Percentiles rank a stretch among this genome's conserved stretches.
These are phyloP conservation scores for Heliocidaris erythrogramma DNA, from an alignment of 35 echinoderm and acorn worm genomes.

Conservation along the genomic window DNA sequence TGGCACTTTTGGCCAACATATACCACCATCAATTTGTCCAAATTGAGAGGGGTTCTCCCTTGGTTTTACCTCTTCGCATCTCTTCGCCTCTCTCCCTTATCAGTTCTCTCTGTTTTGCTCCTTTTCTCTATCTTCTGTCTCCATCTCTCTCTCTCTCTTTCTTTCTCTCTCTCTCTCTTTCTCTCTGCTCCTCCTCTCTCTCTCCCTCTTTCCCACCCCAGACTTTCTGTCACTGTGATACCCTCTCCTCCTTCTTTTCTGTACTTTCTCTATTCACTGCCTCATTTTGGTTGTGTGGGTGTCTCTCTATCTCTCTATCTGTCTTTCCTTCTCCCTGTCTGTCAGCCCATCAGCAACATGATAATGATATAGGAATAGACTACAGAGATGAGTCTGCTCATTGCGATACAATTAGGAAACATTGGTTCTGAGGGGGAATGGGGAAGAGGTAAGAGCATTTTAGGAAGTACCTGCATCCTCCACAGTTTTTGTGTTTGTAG, in stretches of 20 bases:
- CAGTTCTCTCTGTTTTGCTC: background rate
- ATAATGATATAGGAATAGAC: background rate
- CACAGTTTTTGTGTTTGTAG: too few relatives aligned
- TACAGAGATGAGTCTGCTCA: background rate
- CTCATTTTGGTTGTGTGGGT: too few relatives aligned
- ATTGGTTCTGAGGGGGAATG: background rate
- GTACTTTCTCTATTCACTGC: too few relatives aligned
- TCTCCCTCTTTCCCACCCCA: background rate
- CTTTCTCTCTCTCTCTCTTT: background rate
- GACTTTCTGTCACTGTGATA: background rate
- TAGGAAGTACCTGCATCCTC: too few relatives aligned
- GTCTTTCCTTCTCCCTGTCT: too few relatives aligned
- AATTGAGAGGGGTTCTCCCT: background rate
- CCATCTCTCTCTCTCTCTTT: background rate
- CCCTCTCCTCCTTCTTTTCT: too few relatives aligned
- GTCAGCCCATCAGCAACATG: background rate
- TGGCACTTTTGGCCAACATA: constrained; percentile 4
- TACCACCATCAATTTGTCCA: constrained; percentile 9
- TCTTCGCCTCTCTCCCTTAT: background rate
- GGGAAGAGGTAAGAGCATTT: background rate
- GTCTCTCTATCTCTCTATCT: too few relatives aligned
- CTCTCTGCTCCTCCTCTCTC: background rate
- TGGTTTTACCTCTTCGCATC: background rate
- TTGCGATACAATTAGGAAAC: background rate
- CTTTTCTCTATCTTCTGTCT: background rate